Percentiles rank a stretch among this genome's conserved stretches.
Conservation (phyloP, 2,797 vertebrate genomes). For the Bucorvus abyssinicus region DNA sequence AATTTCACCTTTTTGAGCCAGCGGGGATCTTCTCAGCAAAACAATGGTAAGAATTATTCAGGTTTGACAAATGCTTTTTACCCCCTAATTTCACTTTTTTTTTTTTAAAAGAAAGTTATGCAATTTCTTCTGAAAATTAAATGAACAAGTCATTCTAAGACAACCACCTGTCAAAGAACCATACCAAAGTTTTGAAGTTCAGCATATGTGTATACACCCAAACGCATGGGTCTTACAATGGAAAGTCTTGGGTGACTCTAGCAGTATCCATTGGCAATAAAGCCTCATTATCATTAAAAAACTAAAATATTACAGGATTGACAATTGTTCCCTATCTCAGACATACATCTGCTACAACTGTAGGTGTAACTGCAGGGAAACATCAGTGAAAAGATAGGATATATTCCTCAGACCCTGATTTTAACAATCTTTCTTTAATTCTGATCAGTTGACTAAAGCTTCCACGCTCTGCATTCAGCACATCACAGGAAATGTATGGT, state of each 20-base stretch:
- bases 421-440: neutral
- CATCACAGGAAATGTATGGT: neutral
- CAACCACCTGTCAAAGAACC: neutral
- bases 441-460: neutral
- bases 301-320: neutral
- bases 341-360: neutral
- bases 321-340: neutral
- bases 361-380: neutral
- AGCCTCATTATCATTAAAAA: neutral
- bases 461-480: neutral
- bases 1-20: neutral
- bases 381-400: neutral
- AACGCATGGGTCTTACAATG: neutral
- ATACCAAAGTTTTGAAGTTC: neutral
- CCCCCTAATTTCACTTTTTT: neutral
- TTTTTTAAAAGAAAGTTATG: neutral
- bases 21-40: neutral
- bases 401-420: neutral
- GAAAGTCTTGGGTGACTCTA: neutral
- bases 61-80: neutral
- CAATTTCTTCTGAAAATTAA: neutral
- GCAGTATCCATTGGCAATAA: neutral
- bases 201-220: neutral
- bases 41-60: neutral
- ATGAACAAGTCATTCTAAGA: neutral